These are phyloP conservation scores for Cryptocheilus praepositus DNA, from an alignment of 2,888 invertebrate genomes.

Conservation along the genomic window DNA sequence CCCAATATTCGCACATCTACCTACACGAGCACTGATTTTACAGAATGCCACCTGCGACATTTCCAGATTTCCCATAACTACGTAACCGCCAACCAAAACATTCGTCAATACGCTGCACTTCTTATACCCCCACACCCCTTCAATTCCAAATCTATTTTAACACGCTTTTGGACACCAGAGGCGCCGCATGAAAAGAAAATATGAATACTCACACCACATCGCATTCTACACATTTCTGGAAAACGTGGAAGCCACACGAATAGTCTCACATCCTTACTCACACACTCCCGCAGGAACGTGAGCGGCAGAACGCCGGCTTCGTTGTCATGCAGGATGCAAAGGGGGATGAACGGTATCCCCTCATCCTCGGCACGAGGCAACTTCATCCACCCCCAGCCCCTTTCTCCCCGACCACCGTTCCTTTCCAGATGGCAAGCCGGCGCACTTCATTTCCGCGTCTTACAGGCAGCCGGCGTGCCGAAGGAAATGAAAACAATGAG, in stretches of 20 bases:
- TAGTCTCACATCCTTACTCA: background rate
- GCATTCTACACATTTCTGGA: background rate
- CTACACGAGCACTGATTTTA: too few relatives aligned
- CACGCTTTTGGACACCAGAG: background rate
- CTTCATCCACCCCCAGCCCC: constrained; percentile 17
- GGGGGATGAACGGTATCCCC: constrained; percentile 65
- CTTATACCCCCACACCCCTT: too few relatives aligned
- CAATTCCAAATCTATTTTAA: too few relatives aligned
- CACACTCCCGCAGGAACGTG: background rate
- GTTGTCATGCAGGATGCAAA: constrained; percentile 70
- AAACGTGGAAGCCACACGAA: background rate
- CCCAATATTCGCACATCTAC: too few relatives aligned
- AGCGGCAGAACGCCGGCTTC: constrained; percentile 45
- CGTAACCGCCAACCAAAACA: too few relatives aligned
- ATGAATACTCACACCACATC: too few relatives aligned
- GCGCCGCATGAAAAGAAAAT: background rate
- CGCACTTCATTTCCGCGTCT: constrained; percentile 75
- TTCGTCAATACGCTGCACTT: too few relatives aligned
- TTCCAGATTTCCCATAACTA: too few relatives aligned
- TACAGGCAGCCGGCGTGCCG: constrained; percentile 70
- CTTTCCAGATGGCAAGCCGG: constrained; percentile 64
- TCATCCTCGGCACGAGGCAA: constrained; percentile 17
- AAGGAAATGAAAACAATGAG: constrained; percentile 76
- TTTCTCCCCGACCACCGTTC: constrained; percentile 13
- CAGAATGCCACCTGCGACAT: too few relatives aligned